Percentiles rank a stretch among this genome's conserved stretches.
phyloP scores from a whole-genome alignment of 2,797 vertebrate species.

The Cynopterus sphinx region DNA sequence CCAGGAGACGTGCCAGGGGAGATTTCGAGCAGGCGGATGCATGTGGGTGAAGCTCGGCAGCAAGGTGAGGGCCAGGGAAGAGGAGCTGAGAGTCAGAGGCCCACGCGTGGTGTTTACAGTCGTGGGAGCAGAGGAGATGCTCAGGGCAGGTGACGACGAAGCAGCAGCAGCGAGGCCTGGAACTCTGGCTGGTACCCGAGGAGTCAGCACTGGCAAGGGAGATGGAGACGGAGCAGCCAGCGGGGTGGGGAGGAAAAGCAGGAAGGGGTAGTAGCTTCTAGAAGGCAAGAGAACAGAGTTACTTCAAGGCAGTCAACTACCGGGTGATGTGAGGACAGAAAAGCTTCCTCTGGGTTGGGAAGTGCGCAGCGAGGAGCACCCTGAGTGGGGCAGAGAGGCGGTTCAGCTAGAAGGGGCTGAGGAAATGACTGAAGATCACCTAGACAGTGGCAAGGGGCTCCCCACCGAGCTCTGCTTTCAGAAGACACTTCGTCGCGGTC shows the following conservation, averaged over 20 bases:
- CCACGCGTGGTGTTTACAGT: background rate
- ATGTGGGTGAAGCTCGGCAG: background rate
- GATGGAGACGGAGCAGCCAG: background rate
- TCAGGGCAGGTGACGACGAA: background rate
- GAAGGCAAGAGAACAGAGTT: background rate
- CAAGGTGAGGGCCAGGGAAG: background rate
- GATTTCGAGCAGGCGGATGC: background rate
- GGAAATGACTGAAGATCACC: background rate
- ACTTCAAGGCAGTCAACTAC: background rate
- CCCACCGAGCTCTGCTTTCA: constrained; percentile 15
- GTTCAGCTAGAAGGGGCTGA: background rate
- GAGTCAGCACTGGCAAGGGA: background rate
- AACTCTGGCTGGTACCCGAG: background rate
- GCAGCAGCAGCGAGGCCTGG: background rate
- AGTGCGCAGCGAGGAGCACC: background rate
- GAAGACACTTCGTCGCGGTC: background rate
- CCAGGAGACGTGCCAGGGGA: background rate
- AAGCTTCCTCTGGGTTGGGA: background rate
- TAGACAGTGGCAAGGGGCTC: background rate
- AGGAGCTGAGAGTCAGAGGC: background rate
- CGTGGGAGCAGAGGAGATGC: background rate
- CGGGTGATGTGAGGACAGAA: background rate
- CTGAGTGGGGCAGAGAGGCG: background rate
- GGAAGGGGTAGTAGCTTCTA: background rate
- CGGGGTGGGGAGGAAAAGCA: background rate